These are phyloP conservation scores for Lithosia quadra DNA, from an alignment of 2,888 invertebrate species.

Conservation along the genomic window DNA sequence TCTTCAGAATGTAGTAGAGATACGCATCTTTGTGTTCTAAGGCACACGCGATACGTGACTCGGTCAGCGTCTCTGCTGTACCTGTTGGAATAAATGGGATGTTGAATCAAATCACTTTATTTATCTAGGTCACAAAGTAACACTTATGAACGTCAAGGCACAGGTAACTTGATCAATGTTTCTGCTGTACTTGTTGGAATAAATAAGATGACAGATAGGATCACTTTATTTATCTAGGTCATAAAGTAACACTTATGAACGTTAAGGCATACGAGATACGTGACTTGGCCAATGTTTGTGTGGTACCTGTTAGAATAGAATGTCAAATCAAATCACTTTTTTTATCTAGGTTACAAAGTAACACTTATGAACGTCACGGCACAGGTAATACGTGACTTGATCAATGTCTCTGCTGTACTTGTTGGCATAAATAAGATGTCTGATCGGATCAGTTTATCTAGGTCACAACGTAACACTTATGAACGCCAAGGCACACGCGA, in stretches of 20 bases:
- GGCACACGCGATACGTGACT: constrained; percentile 93
- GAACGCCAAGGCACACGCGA: constrained; percentile 91
- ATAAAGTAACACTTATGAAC: too few relatives aligned
- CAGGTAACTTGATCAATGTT: constrained; percentile 94
- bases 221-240: neutral
- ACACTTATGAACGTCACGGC: too few relatives aligned
- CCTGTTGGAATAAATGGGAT: constrained; percentile 76
- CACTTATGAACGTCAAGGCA: neutral
- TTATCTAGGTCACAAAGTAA: neutral
- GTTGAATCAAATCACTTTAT: neutral
- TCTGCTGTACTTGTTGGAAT: constrained; percentile 90
- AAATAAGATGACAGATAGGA: neutral
- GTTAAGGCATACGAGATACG: constrained; percentile 91
- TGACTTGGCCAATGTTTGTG: constrained; percentile 94
- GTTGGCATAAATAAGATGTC: constrained; percentile 7
- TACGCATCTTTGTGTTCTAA: constrained; percentile 96
- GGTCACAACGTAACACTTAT: neutral
- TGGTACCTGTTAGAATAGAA: constrained; percentile 88
- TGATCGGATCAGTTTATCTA: neutral
- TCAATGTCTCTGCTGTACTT: constrained; percentile 94
- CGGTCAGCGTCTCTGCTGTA: constrained; percentile 94
- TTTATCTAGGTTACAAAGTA: neutral
- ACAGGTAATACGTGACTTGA: constrained; percentile 94
- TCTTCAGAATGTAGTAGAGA: constrained; percentile 95
- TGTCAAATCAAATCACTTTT: neutral